Base-by-base conservation (phyloP, 2,113 vertebrate genomes). In the Psammodynastes pulverulentus region DNA sequence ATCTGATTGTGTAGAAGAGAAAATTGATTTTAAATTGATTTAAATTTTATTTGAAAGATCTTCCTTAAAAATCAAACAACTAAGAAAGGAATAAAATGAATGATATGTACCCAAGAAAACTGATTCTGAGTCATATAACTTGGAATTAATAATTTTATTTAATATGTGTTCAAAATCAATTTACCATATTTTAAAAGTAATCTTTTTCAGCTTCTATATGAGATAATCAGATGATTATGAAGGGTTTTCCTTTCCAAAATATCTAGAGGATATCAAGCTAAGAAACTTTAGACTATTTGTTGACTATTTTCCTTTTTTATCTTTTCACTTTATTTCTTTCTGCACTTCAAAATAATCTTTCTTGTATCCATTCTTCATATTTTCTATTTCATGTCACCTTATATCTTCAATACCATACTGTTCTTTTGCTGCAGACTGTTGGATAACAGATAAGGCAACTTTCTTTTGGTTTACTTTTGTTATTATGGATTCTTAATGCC, bases 371-470 rank as follows among this genome's bases (percentile, higher is more conserved):
- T 92, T 43, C 91, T 85, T 43, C 39, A 79, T 56, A 92, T 9
- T 5, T 19, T 24, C 48, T 23, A 94, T 87, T 88, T 89, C 84
- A 53, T 46, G 23, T 95, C 90, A 91, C 39, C 34, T 84, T 87
- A 34, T 5, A 49, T 94, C 87, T 43, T 24, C 58, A 72, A 84
- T 0, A 0, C 52, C 91, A 94, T 58, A 19, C 93, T 94, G 91
- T 90, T 90, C 43, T 39, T 45, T 93, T 8, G 89, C 23, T 34
- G 29, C 49, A 0, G 0, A 87, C 79, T 89, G 46, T 87, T 87
- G 34, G 85, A 93, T 88, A 84, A 62, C 85, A 95, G 91, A 87
- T 94, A 94, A 89, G 56, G 56, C 94, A 92, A 89, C 67, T 94
- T 6, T 46, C 39, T 87, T 84, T 7, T 94, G 87, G 94, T 92